Conservation (phyloP, 2,113 vertebrate species). For the Calidris pugnax region DNA sequence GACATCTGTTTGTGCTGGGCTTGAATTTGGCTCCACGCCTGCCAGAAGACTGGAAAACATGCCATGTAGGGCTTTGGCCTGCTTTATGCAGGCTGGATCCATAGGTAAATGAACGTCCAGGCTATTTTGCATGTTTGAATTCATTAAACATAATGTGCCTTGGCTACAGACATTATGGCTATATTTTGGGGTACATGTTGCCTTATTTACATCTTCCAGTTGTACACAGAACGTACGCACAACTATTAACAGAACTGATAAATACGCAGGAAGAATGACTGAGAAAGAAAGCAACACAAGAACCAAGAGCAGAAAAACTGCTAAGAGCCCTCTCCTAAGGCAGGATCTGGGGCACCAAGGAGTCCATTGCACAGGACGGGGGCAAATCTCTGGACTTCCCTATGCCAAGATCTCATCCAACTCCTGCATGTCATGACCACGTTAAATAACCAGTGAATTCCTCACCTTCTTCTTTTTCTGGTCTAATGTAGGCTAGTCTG, state of each 20-base stretch:
- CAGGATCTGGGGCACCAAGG: not conserved
- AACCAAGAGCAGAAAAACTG: not conserved
- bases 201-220: not conserved
- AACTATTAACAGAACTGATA: not conserved
- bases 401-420: not conserved
- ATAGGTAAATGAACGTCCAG: not conserved
- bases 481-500: not conserved
- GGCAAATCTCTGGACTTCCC: not conserved
- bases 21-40: not conserved
- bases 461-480: not conserved
- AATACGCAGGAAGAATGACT: not conserved
- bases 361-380: not conserved
- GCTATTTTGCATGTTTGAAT: not conserved
- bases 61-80: not conserved
- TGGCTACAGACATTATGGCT: not conserved
- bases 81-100: not conserved
- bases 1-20: not conserved
- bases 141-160: not conserved
- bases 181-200: not conserved
- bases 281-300: not conserved
- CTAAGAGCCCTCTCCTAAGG: not conserved
- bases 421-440: not conserved
- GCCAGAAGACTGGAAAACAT: not conserved
- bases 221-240: not conserved
- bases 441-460: not conserved